These are phyloP conservation scores for Brachyptera putata DNA, from an alignment of 2,888 invertebrate genomes.

Conservation along the genomic window DNA sequence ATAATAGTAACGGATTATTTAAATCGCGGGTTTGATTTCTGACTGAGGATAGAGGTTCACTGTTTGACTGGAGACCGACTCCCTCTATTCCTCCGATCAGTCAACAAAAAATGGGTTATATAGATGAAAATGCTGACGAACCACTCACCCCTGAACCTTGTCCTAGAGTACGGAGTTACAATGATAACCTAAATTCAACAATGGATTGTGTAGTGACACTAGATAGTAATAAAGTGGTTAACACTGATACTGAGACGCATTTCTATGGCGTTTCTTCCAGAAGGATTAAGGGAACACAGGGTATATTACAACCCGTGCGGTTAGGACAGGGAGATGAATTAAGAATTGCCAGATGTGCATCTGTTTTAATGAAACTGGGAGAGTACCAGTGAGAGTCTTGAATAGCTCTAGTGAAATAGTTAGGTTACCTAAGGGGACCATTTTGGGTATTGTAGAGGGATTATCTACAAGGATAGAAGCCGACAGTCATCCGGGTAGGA, in stretches of 20 bases:
- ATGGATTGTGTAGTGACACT: no score
- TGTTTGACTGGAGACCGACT: background rate
- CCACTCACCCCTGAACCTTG: no score
- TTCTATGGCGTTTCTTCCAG: background rate
- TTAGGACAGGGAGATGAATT: background rate
- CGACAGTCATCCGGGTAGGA: no score
- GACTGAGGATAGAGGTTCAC: background rate
- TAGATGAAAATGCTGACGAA: no score
- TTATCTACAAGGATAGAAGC: no score
- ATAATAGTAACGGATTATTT: background rate
- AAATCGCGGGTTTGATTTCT: background rate
- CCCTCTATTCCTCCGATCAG: background rate
- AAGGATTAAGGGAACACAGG: background rate
- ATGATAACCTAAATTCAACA: no score
- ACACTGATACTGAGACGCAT: background rate
- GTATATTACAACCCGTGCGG: background rate
- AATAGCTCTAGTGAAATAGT: background rate
- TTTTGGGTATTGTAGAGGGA: background rate
- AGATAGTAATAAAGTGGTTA: no score
- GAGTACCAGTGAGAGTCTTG: background rate
- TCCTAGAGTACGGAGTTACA: no score
- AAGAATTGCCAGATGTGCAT: background rate
- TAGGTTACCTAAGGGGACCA: background rate
- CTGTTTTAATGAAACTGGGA: background rate
- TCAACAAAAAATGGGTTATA: background rate